Conservation (phyloP, 2,113 vertebrate species). For the Pterocles orientalis region DNA sequence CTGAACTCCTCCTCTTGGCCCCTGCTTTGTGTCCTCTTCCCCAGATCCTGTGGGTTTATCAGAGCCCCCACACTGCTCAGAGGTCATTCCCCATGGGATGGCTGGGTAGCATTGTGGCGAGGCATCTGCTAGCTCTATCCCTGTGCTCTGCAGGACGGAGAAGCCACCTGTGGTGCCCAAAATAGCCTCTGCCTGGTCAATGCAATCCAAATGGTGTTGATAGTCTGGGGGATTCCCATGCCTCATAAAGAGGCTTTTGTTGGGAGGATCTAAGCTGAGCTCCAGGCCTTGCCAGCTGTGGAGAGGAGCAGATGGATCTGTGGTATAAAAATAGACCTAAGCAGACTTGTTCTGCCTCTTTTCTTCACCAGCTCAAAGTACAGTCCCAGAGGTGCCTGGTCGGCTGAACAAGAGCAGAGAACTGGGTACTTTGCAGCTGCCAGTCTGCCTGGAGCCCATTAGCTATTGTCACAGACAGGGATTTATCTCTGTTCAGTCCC, state of each 20-base stretch:
- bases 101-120: background rate
- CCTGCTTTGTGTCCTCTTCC: background rate
- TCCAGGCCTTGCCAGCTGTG: constrained; percentile 57
- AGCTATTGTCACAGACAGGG: constrained; percentile 24
- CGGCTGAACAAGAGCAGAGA: constrained; percentile 10
- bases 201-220: background rate
- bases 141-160: background rate
- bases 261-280: constrained; percentile 42
- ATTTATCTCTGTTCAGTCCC: constrained; percentile 16
- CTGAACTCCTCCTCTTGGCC: background rate
- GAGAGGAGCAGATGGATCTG: constrained; percentile 52
- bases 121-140: background rate
- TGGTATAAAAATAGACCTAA: constrained; percentile 55
- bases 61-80: background rate
- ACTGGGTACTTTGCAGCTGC: constrained; percentile 60
- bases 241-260: constrained; percentile 64
- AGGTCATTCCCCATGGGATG: background rate
- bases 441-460: constrained; percentile 52
- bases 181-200: constrained; percentile 42
- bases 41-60: background rate
- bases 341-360: constrained; percentile 35
- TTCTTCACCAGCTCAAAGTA: constrained; percentile 14
- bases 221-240: constrained; percentile 20
- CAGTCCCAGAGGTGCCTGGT: constrained; percentile 51
- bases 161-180: constrained; percentile 55